Evolutionary conservation across 2,113 vertebrate genomes (phyloP).

Genomic region (Emydocephalus ijimae): DNA sequence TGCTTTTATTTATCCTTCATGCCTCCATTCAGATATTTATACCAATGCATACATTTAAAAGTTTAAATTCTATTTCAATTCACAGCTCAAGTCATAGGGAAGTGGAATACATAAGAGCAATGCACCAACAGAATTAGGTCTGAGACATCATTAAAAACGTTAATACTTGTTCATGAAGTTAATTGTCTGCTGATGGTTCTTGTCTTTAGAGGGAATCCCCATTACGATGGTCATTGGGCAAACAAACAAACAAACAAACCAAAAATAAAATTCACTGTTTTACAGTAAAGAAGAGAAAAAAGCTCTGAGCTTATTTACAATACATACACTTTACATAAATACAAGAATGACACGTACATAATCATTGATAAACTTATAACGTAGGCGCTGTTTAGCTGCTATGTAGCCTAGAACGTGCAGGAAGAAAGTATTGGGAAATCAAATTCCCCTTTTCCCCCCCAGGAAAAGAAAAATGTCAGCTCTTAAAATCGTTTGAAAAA

Average conservation of each 20-base stretch:
- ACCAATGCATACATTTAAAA: slow-evolving; percentile 97
- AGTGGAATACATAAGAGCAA: slow-evolving; percentile 95
- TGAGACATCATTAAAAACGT: slow-evolving; percentile 89
- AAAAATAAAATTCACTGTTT: slow-evolving; percentile 76
- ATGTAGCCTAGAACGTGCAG: slow-evolving; percentile 85
- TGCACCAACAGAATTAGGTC: slow-evolving; percentile 95
- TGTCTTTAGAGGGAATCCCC: slow-evolving; percentile 82
- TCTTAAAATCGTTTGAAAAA: slow-evolving; percentile 70
- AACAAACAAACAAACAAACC: slow-evolving; percentile 46
- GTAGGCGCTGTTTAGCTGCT: slow-evolving; percentile 89
- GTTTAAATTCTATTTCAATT: slow-evolving; percentile 98
- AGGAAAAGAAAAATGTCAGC: slow-evolving; percentile 67
- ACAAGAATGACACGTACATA: slow-evolving; percentile 98
- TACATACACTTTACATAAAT: slow-evolving; percentile 99
- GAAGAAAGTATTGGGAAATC: slow-evolving; percentile 85
- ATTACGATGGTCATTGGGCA: slow-evolving; percentile 86
- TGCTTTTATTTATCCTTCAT: slow-evolving; percentile 99
- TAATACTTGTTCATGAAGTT: slow-evolving; percentile 89
- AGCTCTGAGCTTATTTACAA: slow-evolving; percentile 99
- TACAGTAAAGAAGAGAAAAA: slow-evolving; percentile 91
- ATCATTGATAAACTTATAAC: slow-evolving; percentile 94
- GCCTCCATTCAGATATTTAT: slow-evolving; percentile 99
- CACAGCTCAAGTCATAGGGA: slow-evolving; percentile 99
- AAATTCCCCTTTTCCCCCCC: slow-evolving; percentile 50
- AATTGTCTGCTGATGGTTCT: slow-evolving; percentile 86